phyloP scores from a whole-genome alignment of 2,113 vertebrate species.

The Oreochromis aureus region DNA sequence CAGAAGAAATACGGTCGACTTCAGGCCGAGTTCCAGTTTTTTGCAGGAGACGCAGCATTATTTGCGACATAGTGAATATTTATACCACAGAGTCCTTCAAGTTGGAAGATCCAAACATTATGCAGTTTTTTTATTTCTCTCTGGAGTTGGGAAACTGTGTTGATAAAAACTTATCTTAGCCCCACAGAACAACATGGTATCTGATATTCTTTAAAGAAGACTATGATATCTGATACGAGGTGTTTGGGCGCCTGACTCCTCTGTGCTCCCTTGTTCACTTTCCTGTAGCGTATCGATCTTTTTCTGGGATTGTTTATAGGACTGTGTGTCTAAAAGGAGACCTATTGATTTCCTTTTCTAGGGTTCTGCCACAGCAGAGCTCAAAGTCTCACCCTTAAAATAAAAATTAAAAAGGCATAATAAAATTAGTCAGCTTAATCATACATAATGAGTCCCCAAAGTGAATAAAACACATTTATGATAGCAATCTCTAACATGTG shows the following conservation, averaged over 20 bases:
- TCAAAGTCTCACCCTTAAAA: constrained; percentile 8
- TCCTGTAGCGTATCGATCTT: constrained; percentile 62
- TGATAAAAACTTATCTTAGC: constrained; percentile 48
- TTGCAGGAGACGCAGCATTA: background rate
- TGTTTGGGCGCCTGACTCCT: constrained; percentile 39
- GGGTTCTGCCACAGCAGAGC: constrained; percentile 22
- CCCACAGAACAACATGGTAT: constrained; percentile 36
- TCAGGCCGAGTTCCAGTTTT: background rate
- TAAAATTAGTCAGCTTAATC: constrained; percentile 19
- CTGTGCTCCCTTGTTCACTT: constrained; percentile 51
- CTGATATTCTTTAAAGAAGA: constrained; percentile 40
- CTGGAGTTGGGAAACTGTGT: constrained; percentile 29
- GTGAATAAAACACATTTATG: background rate
- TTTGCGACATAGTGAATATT: constrained; percentile 16
- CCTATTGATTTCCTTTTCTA: constrained; percentile 57
- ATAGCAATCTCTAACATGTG: background rate
- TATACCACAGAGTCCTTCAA: background rate
- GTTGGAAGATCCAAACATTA: constrained; percentile 20
- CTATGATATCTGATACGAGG: constrained; percentile 34
- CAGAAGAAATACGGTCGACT: background rate
- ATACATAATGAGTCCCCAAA: background rate
- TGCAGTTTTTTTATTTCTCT: constrained; percentile 27
- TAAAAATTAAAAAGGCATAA: background rate
- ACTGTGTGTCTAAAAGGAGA: constrained; percentile 55
- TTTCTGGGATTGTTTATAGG: constrained; percentile 57